Conservation (phyloP, 1,140 invertebrate genomes). For the Andrena cerasifolii region DNA sequence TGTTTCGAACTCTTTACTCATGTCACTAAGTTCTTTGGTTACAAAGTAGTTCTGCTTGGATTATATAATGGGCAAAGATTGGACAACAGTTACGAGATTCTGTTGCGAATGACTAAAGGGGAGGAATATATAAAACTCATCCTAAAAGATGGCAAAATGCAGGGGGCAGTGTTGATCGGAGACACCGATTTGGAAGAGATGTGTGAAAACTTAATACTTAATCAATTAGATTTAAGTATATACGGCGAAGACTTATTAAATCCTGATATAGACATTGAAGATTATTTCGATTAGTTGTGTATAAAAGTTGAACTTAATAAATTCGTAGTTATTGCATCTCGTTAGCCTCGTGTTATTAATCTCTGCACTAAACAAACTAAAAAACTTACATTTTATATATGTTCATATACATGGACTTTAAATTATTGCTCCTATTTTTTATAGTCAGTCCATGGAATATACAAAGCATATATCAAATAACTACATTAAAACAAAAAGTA, state of each 20-base stretch:
- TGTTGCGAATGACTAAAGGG: slow-evolving; percentile 92
- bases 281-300: slow-evolving; percentile 96
- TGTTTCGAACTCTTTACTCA: slow-evolving; percentile 99
- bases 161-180: slow-evolving; percentile 97
- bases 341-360: neutral
- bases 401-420: neutral
- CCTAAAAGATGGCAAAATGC: slow-evolving; percentile 91
- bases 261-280: slow-evolving; percentile 98
- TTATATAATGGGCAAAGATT: slow-evolving; percentile 97
- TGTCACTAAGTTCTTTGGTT: slow-evolving; percentile 97
- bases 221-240: slow-evolving; percentile 94
- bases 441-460: neutral
- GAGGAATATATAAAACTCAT: slow-evolving; percentile 96
- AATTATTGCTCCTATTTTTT: slow-evolving; percentile 1
- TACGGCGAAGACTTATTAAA: slow-evolving; percentile 97
- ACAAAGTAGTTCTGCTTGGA: slow-evolving; percentile 96
- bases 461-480: slow-evolving; percentile 13
- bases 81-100: slow-evolving; percentile 91
- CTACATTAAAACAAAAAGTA: neutral
- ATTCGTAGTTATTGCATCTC: neutral
- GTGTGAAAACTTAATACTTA: slow-evolving; percentile 98
- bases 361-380: neutral
- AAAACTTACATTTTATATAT: neutral
- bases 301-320: neutral
- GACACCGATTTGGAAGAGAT: slow-evolving; percentile 99